Evolutionary conservation across 1,140 invertebrate genomes (phyloP).

Genomic region (Theocolax elegans): DNA sequence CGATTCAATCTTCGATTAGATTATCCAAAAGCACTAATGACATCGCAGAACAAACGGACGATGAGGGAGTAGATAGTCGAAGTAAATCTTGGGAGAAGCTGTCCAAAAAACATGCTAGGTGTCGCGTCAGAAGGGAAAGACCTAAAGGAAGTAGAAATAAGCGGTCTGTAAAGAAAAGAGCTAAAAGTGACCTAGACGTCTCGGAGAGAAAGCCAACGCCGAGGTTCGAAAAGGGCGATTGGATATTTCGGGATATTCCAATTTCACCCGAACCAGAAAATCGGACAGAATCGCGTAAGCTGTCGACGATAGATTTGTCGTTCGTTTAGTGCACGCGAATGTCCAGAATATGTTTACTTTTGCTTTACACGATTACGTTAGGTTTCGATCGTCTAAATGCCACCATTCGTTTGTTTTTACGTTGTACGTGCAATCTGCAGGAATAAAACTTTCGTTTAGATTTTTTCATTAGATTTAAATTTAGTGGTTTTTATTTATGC

Average conservation of each 20-base stretch:
- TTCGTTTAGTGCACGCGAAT: constrained; percentile 15
- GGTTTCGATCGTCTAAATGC: constrained; percentile 42
- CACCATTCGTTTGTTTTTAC: background rate
- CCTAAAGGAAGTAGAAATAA: background rate
- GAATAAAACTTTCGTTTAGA: background rate
- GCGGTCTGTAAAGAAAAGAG: constrained; percentile 43
- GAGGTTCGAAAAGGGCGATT: constrained; percentile 49
- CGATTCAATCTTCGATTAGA: constrained; percentile 2
- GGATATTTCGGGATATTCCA: constrained; percentile 49
- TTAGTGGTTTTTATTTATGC: background rate
- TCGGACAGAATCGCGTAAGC: constrained; percentile 58
- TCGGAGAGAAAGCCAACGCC: constrained; percentile 53
- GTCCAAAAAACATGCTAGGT: background rate
- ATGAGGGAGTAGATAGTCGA: background rate
- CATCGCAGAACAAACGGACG: background rate
- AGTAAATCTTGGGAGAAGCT: constrained; percentile 37
- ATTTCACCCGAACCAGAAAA: background rate
- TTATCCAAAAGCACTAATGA: constrained; percentile 36
- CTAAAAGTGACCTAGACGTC: constrained; percentile 57
- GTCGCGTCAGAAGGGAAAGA: background rate
- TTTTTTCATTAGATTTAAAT: background rate
- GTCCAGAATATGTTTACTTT: constrained; percentile 15
- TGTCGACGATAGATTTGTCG: constrained; percentile 43
- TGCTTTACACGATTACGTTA: constrained; percentile 3
- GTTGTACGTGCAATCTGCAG: background rate